A percentile compares a stretch with the other conserved stretches of the same genome.
These are phyloP conservation scores for Muscidifurax raptorellus DNA, from an alignment of 1,140 invertebrate genomes.

Conservation along the genomic window DNA sequence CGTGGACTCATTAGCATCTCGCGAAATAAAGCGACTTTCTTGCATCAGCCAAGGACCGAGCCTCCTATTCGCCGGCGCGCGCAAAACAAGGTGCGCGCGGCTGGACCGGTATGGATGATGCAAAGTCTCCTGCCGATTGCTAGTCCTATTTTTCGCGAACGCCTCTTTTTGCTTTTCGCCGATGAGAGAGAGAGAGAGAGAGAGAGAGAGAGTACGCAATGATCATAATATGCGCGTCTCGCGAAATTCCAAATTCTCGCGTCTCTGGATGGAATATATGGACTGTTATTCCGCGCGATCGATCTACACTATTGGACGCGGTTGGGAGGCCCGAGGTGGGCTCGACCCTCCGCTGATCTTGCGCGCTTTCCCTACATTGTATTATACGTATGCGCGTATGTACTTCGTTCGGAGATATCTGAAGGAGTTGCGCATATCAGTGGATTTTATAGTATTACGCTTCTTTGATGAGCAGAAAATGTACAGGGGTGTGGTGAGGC, in stretches of 20 bases:
- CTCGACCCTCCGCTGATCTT: background rate
- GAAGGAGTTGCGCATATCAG: background rate
- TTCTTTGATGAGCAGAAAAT: too few relatives aligned
- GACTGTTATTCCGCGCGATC: too few relatives aligned
- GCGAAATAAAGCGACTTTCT: slow-evolving; percentile 68
- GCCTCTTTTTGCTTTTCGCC: background rate
- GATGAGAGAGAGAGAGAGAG: too few relatives aligned
- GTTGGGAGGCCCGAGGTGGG: background rate
- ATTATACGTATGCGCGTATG: too few relatives aligned
- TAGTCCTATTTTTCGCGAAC: background rate
- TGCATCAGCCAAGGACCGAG: slow-evolving; percentile 72
- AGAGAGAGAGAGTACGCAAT: too few relatives aligned
- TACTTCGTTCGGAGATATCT: background rate
- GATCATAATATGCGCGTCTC: too few relatives aligned
- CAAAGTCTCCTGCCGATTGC: slow-evolving; percentile 69
- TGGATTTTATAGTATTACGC: too few relatives aligned
- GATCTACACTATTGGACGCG: too few relatives aligned
- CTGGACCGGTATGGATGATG: slow-evolving; percentile 73
- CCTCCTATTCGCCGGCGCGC: slow-evolving; percentile 59
- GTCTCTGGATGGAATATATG: too few relatives aligned
- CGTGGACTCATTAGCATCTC: slow-evolving; percentile 33
- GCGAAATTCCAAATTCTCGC: too few relatives aligned
- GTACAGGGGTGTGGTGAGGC: too few relatives aligned
- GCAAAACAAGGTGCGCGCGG: slow-evolving; percentile 62
- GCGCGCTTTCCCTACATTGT: too few relatives aligned